Conservation (phyloP, 2,888 invertebrate genomes). For the Eristalis arbustorum region DNA sequence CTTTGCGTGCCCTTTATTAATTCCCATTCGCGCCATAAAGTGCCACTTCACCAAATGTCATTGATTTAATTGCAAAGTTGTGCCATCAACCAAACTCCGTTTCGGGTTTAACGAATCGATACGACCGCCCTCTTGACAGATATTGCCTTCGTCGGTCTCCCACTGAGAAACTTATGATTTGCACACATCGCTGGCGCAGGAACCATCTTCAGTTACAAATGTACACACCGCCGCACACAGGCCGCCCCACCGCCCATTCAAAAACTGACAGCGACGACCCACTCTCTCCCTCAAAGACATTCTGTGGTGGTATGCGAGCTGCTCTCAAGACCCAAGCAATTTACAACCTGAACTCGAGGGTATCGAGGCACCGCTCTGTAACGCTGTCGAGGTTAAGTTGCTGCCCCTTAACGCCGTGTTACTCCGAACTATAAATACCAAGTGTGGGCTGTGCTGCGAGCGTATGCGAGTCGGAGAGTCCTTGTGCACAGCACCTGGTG, state of each 20-base stretch:
- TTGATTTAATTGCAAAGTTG: neutral
- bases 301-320: neutral
- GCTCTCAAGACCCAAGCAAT: conserved; percentile 15
- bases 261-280: neutral
- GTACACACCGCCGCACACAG: neutral
- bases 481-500: too few relatives aligned
- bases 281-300: neutral
- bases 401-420: conserved; percentile 35
- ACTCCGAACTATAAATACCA: conserved; percentile 42
- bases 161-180: neutral
- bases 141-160: neutral
- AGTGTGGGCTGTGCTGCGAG: neutral
- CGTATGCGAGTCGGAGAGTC: neutral
- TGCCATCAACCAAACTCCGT: neutral
- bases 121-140: neutral
- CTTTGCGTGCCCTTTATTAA: neutral
- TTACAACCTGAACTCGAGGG: conserved; percentile 29
- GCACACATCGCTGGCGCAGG: neutral
- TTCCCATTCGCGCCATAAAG: neutral
- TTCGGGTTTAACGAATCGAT: neutral
- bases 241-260: neutral
- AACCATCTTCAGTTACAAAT: neutral
- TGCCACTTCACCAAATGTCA: neutral
- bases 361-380: conserved; percentile 26
- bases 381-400: conserved; percentile 41